phyloP scores from a whole-genome alignment of 2,888 invertebrate genomes.

The Pristionchus entomophagus region DNA sequence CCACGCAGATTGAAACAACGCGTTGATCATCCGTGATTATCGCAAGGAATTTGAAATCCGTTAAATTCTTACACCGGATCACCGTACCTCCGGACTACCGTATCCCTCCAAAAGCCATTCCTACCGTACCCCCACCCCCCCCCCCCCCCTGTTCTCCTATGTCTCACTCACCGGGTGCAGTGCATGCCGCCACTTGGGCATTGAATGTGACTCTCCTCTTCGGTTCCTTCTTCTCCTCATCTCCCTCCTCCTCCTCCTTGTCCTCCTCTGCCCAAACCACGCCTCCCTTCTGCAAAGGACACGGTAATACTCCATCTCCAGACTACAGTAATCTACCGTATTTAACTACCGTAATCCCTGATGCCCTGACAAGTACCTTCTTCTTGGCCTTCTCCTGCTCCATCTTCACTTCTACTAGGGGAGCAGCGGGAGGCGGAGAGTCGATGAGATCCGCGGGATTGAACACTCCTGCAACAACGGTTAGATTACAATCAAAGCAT shows the following conservation, averaged over 20 bases:
- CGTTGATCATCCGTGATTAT: too few relatives aligned
- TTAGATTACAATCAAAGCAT: too few relatives aligned
- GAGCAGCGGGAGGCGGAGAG: neutral
- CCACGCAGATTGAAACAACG: too few relatives aligned
- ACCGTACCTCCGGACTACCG: too few relatives aligned
- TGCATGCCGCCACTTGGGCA: conserved; percentile 70
- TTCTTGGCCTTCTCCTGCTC: too few relatives aligned
- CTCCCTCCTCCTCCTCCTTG: neutral
- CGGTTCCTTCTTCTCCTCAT: neutral
- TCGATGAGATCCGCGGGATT: conserved; percentile 20
- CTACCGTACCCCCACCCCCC: neutral
- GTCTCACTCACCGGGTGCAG: conserved; percentile 65
- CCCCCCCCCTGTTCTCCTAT: neutral
- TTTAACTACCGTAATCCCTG: neutral
- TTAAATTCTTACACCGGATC: too few relatives aligned
- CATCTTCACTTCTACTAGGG: neutral
- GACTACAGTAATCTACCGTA: too few relatives aligned
- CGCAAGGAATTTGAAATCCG: too few relatives aligned
- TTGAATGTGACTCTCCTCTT: conserved; percentile 72
- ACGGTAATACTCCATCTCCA: neutral
- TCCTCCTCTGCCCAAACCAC: neutral
- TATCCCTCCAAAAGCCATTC: neutral
- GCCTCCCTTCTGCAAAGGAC: neutral
- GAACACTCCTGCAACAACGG: conserved; percentile 42
- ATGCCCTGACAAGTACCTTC: too few relatives aligned